phyloP scores from a whole-genome alignment of 2,113 vertebrate genomes.

The Fulica atra region DNA sequence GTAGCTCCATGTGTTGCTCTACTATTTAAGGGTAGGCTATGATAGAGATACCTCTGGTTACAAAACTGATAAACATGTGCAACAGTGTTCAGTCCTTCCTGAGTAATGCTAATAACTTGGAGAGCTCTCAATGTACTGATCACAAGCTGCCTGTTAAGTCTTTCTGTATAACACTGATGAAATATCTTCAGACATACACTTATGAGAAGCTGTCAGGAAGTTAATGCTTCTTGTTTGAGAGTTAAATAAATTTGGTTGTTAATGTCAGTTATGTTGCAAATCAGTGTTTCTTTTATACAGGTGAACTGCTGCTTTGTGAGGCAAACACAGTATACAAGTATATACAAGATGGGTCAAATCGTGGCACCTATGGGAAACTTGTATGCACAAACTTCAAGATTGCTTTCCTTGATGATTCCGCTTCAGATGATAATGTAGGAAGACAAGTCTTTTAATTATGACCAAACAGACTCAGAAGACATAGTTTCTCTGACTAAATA shows the following conservation, averaged over 20 bases:
- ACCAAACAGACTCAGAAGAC: not conserved
- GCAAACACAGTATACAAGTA: constrained; percentile 82
- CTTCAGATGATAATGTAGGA: constrained; percentile 78
- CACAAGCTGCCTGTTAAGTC: not conserved
- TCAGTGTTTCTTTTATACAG: constrained; percentile 61
- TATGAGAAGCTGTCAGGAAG: not conserved
- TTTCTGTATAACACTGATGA: not conserved
- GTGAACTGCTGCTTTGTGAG: constrained; percentile 87
- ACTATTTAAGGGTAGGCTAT: not conserved
- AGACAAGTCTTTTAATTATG: not conserved
- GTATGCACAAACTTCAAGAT: constrained; percentile 90
- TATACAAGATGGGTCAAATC: constrained; percentile 81
- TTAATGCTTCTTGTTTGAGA: not conserved
- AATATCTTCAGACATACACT: not conserved
- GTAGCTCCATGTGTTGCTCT: not conserved
- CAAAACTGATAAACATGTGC: not conserved
- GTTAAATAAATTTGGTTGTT: not conserved
- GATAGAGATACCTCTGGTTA: not conserved
- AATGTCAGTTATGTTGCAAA: not conserved
- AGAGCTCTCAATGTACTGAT: not conserved
- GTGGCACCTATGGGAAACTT: constrained; percentile 82
- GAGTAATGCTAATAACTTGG: not conserved
- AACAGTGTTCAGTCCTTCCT: not conserved
- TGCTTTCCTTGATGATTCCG: constrained; percentile 81
- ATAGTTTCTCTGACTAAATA: not conserved